Evolutionary conservation across 64 coral and sea anemone species (phyloP), one percentile per base, ranked within the genome.

Genomic region (Dendrophyllia cribrosa): DNA sequence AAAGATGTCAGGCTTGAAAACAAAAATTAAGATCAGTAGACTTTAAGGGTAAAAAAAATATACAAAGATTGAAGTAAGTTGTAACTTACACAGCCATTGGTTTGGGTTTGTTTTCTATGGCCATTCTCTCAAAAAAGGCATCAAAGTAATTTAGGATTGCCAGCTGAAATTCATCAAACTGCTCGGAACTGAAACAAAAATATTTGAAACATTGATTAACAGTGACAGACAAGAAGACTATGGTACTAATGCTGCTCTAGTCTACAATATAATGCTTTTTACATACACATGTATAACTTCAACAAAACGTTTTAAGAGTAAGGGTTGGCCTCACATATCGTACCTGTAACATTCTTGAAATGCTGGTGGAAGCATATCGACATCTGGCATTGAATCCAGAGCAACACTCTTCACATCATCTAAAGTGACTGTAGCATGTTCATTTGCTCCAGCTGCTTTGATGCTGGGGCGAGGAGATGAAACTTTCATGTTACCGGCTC

Each of bases 351-450:
- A 93, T 25, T 78, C 75, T 73, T 99, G 94, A 58, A 99, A 99
- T 75, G 88, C 72, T 26, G 75, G n/a, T 12, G 91, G 94, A 6
- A 96, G 56, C 9, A 84, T n/a, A 44, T 92, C 86, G 46, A 91
- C 87, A 88, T 93, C 85, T 34, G 91, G 91, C 55, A 93, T 87
- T 12, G 91, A 87, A 90, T 98, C 93, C 19, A 90, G 47, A 56
- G 97, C 97, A 59, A 99, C 94, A 94, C 87, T 94, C 67, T 99
- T 99, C 9, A 99, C 78, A 67, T 99, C 97, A 68, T 99, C 94
- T 43, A 99, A 55, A 7, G 91, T 99, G 12, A 99, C 82, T 20
- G 71, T 92, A 44, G 83, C 68, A 60, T 99, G 94, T 53, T 99
- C 97, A 56, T 86, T 86, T 24, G 77, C 69, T 59, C 82, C 88